A percentile compares a stretch with the other conserved stretches of the same genome.
phyloP scores from a whole-genome alignment of 2,888 invertebrate genomes.

The Caenorhabditis macrosperma region DNA sequence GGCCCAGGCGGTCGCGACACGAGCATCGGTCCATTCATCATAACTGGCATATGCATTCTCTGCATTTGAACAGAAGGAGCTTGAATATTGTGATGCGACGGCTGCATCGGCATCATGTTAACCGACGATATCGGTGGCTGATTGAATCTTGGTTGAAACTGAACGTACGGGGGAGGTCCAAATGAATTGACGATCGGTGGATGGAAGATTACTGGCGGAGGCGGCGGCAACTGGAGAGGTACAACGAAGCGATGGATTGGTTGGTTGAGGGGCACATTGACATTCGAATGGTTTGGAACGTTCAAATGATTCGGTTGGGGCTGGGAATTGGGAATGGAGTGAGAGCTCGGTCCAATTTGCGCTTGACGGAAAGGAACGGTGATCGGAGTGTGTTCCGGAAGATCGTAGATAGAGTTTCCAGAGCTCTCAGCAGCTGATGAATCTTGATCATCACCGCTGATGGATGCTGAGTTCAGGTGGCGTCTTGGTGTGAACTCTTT shows the following conservation, averaged over 20 bases:
- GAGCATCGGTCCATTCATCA: slow-evolving; percentile 1
- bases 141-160: not conserved
- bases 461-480: slow-evolving; percentile 9
- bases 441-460: not conserved
- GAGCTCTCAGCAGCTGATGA: not conserved
- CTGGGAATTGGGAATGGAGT: not conserved
- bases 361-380: slow-evolving; percentile 26
- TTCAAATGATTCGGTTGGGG: not conserved
- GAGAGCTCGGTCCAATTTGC: not conserved
- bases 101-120: not conserved
- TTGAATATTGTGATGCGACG: not conserved
- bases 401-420: not conserved
- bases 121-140: not conserved
- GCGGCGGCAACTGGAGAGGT: too few species aligned
- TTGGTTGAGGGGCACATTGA: too few species aligned
- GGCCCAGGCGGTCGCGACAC: not conserved
- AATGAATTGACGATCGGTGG: not conserved
- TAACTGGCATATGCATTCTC: not conserved
- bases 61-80: not conserved
- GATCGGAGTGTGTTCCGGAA: slow-evolving; percentile 20
- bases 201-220: too few species aligned
- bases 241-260: too few species aligned
- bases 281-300: not conserved
- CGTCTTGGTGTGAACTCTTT: slow-evolving; percentile 12
- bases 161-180: not conserved